A percentile compares a stretch with the other conserved stretches of the same genome.
These are phyloP conservation scores for Alcis repandata DNA, from an alignment of 2,888 invertebrate species.

Conservation along the genomic window DNA sequence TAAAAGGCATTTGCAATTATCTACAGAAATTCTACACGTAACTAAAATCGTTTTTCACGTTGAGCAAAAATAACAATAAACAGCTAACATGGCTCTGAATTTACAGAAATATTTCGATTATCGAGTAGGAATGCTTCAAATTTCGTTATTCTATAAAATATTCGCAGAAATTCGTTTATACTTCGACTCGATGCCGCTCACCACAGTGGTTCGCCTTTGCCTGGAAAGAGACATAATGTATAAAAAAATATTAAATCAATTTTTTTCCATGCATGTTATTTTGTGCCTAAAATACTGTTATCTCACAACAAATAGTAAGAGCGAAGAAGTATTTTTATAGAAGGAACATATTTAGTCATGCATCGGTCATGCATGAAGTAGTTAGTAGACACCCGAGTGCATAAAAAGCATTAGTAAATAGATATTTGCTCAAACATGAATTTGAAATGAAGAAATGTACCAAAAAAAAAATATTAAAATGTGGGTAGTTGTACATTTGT, in stretches of 20 bases:
- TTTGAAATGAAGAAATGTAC: conserved; percentile 57
- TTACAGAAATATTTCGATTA: conserved; percentile 39
- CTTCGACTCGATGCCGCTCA: conserved; percentile 53
- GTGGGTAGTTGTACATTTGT: conserved; percentile 54
- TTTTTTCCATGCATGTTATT: conserved; percentile 53
- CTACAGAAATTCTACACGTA: conserved; percentile 1
- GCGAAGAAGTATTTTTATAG: conserved; percentile 50
- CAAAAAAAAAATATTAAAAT: conserved; percentile 14
- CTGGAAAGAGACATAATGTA: conserved; percentile 56
- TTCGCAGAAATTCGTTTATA: conserved; percentile 48
- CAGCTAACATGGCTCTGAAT: conserved; percentile 24
- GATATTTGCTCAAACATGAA: conserved; percentile 30
- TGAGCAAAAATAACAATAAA: conserved; percentile 36
- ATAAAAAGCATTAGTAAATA: conserved; percentile 70
- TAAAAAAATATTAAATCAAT: not conserved
- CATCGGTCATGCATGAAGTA: conserved; percentile 62
- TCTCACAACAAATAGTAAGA: conserved; percentile 87
- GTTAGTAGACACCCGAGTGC: conserved; percentile 63
- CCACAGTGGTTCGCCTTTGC: conserved; percentile 72
- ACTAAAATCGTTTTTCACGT: conserved; percentile 27
- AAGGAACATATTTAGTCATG: conserved; percentile 54
- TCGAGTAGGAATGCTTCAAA: conserved; percentile 63
- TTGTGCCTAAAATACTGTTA: conserved; percentile 65
- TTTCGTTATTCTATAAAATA: conserved; percentile 46
- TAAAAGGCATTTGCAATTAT: not conserved